Evolutionary conservation across 1,140 invertebrate species (phyloP).

Genomic region (Drosophila setifemur): DNA sequence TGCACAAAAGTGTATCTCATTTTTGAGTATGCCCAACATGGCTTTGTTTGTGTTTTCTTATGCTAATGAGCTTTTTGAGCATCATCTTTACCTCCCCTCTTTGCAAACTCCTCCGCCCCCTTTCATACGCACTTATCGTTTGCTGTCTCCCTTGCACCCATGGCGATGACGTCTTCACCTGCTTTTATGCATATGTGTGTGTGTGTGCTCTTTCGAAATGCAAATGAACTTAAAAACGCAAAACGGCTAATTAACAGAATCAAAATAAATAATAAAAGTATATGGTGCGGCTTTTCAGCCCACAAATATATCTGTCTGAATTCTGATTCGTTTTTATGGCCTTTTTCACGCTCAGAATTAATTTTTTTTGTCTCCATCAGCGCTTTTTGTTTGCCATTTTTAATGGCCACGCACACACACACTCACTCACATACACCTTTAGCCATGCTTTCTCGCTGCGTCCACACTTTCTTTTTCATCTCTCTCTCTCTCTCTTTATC

Average conservation of each 20-base stretch:
- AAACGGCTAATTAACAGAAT: conserved; percentile 58
- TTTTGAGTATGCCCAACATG: conserved; percentile 27
- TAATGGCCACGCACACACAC: conserved; percentile 57
- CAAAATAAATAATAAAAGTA: conserved; percentile 59
- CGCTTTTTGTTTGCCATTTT: conserved; percentile 59
- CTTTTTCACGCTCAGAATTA: conserved; percentile 24
- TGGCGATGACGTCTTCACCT: conserved; percentile 66
- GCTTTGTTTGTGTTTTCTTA: conserved; percentile 71
- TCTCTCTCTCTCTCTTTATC: conserved; percentile 39
- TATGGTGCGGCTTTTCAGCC: conserved; percentile 13
- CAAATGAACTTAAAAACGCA: conserved; percentile 48
- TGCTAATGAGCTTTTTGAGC: conserved; percentile 67
- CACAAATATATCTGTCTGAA: background rate
- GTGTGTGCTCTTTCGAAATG: conserved; percentile 31
- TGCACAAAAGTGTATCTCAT: conserved; percentile 45
- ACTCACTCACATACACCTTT: conserved; percentile 6
- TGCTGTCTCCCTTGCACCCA: conserved; percentile 14
- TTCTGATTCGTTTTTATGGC: background rate
- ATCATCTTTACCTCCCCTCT: conserved; percentile 30
- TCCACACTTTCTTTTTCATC: conserved; percentile 75
- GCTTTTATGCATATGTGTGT: conserved; percentile 16
- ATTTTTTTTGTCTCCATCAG: conserved; percentile 36
- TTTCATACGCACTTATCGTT: conserved; percentile 21
- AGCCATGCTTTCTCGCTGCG: conserved; percentile 35
- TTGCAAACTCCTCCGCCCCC: background rate